These are phyloP conservation scores for Dicyrtomina minuta DNA, from an alignment of 2,888 invertebrate species.

Conservation along the genomic window DNA sequence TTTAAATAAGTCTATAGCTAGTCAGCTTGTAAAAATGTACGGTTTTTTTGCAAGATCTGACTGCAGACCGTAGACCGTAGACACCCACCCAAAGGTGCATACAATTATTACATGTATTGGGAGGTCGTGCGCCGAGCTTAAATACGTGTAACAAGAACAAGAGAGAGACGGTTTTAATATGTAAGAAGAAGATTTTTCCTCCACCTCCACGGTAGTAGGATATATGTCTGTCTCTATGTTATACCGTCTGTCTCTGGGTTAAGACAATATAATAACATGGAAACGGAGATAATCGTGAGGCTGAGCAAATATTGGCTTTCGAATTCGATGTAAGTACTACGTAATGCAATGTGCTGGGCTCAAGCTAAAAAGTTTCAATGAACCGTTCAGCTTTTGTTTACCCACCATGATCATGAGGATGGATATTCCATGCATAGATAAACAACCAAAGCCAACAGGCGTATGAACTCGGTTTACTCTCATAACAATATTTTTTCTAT, in stretches of 20 bases:
- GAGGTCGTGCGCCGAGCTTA: slow-evolving; percentile 16
- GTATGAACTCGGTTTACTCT: not conserved
- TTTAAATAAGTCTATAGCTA: too few species aligned
- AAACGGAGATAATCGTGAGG: not conserved
- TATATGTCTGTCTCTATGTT: too few species aligned
- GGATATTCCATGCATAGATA: not conserved
- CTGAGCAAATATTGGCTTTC: slow-evolving; percentile 22
- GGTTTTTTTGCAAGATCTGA: not conserved
- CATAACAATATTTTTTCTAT: not conserved
- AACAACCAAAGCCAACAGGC: too few species aligned
- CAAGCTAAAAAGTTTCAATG: slow-evolving; percentile 17
- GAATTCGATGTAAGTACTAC: not conserved
- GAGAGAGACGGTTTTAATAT: too few species aligned
- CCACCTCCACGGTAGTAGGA: too few species aligned
- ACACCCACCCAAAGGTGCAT: not conserved
- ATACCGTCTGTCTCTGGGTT: slow-evolving; percentile 18
- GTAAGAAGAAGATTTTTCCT: not conserved
- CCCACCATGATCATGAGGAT: not conserved
- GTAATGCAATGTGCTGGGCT: not conserved
- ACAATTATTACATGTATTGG: slow-evolving; percentile 10
- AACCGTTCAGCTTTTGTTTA: slow-evolving; percentile 18
- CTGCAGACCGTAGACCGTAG: too few species aligned
- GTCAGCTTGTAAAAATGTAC: too few species aligned
- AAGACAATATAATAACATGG: slow-evolving; percentile 23
- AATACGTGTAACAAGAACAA: not conserved